Evolutionary conservation across 1,140 invertebrate genomes (phyloP), one percentile per base, ranked within the genome.

Genomic region (Helicoverpa armigera): DNA sequence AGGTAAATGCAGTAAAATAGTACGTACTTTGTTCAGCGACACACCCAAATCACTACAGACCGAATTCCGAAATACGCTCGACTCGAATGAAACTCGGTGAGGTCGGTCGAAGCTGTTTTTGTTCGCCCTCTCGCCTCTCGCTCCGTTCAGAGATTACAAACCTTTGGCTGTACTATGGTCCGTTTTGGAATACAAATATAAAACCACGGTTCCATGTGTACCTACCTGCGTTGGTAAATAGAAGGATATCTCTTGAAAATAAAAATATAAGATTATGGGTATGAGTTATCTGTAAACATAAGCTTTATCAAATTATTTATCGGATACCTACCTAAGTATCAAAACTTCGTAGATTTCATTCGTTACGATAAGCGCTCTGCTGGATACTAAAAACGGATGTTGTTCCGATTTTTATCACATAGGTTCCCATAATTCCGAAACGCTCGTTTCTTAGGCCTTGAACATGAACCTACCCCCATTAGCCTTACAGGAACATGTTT

Each of bases 61-160:
- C 79, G 84, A 89, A 90, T 86, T 94, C 90, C 88, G 91, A 94
- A 92, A 91, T 92, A 90, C 90, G 87, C 87, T 82, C 86, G 84
- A 83, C 73, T 67, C 82, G 84, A 85, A 85, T 86, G 88, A 85
- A 80, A 85, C 86, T 87, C 80, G 78, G 74, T 79, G 87, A 88
- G 88, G 85, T 85, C 88, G 88, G 87, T 79, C 82, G 86, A 81
- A 82, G 75, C 88, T 86, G 90, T 86, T 92, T 89, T 90, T 91
- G 88, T 90, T 90, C 70, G 86, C 90, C 87, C 89, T 93, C 92
- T 93, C 90, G 65, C 65, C 63, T 84, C 89, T 91, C 89, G 78
- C 83, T 82, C 70, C 84, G 18, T 58, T 53, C 69, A 87, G 86
- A 43, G 16, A 23, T 86, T 54, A 56, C 10, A 72, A 92, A 93